Conservation (phyloP, 2,888 invertebrate species). For the Drosophila vallismaia region DNA sequence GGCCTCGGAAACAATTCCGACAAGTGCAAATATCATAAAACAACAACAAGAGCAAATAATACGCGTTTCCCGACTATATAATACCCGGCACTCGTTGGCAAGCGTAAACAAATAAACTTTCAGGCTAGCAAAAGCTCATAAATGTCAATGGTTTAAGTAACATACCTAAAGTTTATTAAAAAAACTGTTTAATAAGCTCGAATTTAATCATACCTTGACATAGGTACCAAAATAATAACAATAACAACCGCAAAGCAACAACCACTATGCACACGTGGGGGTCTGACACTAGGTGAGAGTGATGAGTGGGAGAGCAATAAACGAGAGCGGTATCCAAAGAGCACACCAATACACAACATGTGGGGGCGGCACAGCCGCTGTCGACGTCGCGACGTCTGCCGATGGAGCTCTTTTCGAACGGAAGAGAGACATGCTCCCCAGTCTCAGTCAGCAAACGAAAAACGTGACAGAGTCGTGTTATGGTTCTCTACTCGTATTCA, state of each 20-base stretch:
- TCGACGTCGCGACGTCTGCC: conserved; percentile 48
- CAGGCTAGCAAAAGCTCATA: too few species aligned
- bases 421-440: conserved; percentile 18
- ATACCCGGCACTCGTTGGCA: neutral
- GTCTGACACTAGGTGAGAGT: conserved; percentile 34
- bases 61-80: neutral
- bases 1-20: conserved; percentile 59
- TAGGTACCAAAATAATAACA: conserved; percentile 12
- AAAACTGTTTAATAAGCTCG: neutral
- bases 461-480: conserved; percentile 75
- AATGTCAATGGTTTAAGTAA: neutral
- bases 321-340: conserved; percentile 17
- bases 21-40: conserved; percentile 55
- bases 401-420: conserved; percentile 27
- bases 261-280: conserved; percentile 72
- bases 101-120: too few species aligned
- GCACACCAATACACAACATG: conserved; percentile 37
- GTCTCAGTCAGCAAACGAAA: conserved; percentile 53
- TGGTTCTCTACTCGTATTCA: conserved; percentile 48
- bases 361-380: conserved; percentile 31
- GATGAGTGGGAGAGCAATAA: neutral
- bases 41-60: conserved; percentile 16
- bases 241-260: conserved; percentile 34
- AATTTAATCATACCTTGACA: neutral
- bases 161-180: neutral